Conservation (phyloP, 2,113 vertebrate species). For the Sterna hirundo region DNA sequence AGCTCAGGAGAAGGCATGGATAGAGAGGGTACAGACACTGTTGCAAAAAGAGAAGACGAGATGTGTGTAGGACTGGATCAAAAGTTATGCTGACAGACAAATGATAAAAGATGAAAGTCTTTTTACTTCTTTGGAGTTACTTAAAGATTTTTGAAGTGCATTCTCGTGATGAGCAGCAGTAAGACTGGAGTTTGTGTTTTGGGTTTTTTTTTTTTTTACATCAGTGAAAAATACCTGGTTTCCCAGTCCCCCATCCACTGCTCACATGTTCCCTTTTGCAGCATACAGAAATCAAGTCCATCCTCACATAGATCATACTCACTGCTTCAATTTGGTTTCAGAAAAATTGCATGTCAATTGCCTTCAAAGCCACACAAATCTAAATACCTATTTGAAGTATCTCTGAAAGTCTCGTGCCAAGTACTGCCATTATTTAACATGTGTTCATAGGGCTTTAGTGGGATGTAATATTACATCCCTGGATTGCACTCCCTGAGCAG, state of each 20-base stretch:
- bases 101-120: fast-evolving
- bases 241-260: background rate
- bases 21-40: background rate
- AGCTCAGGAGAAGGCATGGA: background rate
- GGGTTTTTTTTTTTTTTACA: background rate
- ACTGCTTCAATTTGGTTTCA: background rate
- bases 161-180: background rate
- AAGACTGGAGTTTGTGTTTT: background rate
- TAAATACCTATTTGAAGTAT: background rate
- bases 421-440: background rate
- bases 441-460: background rate
- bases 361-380: background rate
- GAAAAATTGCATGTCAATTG: background rate
- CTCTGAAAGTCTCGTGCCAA: background rate
- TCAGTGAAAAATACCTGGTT: background rate
- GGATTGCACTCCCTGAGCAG: background rate
- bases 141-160: background rate
- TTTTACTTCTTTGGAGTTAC: background rate
- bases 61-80: background rate
- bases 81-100: background rate
- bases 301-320: background rate
- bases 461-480: background rate
- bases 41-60: background rate
- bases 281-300: background rate
- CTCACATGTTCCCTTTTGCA: background rate